Evolutionary conservation across 2,888 invertebrate genomes (phyloP).

Genomic region (Ctena decussata): DNA sequence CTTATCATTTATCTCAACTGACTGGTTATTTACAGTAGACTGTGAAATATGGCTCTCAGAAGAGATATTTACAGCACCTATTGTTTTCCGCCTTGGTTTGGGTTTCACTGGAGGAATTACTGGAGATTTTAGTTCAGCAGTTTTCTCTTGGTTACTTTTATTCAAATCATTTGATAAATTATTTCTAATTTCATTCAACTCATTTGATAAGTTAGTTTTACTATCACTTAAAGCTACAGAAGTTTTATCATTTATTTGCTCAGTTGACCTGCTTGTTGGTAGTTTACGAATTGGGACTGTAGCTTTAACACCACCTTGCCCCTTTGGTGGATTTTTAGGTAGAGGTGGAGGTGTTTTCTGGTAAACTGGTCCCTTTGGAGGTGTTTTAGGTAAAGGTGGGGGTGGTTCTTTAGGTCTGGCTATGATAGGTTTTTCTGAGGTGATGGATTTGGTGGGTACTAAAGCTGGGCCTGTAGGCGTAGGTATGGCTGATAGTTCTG

Average conservation of each 20-base stretch:
- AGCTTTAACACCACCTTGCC: slow-evolving; percentile 24
- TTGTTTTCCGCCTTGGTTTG: slow-evolving; percentile 62
- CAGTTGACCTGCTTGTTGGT: background rate
- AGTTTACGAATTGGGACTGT: background rate
- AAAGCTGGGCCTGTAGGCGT: background rate
- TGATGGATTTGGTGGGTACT: slow-evolving; percentile 67
- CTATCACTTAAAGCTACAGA: background rate
- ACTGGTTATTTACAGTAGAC: background rate
- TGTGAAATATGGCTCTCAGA: background rate
- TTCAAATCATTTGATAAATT: background rate
- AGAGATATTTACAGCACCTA: slow-evolving; percentile 1
- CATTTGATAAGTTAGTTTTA: background rate
- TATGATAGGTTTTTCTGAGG: slow-evolving; percentile 78
- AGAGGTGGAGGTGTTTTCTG: slow-evolving; percentile 60
- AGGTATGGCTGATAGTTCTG: background rate
- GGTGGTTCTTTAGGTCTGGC: slow-evolving; percentile 55
- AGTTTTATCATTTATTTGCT: background rate
- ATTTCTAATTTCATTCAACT: background rate
- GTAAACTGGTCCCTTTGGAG: slow-evolving; percentile 9
- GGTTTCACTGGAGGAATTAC: slow-evolving; percentile 64
- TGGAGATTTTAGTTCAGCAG: slow-evolving; percentile 25
- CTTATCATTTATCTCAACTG: background rate
- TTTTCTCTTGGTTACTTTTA: background rate
- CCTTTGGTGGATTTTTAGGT: slow-evolving; percentile 63
- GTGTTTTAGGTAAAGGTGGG: slow-evolving; percentile 48